Base-by-base conservation (phyloP, 2,797 vertebrate species). In the Otolemur crassicaudatus region DNA sequence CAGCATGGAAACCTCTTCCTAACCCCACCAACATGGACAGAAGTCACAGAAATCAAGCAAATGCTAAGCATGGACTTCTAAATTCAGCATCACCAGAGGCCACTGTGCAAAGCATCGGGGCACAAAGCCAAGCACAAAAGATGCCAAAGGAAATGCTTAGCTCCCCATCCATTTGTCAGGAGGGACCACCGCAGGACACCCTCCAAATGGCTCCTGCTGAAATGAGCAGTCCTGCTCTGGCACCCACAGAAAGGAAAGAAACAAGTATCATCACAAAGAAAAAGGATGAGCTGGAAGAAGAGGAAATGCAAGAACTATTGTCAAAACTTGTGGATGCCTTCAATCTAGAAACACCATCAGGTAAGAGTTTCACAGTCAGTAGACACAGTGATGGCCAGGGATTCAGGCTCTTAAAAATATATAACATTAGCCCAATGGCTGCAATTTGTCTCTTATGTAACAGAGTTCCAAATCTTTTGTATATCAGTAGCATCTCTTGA, bases 241-340 rank as follows among this genome's bases (percentile, higher is more conserved):
- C 31, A 58, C 3, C 58, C 8, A 16, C 3, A 20, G 72, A 84
- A 93, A 90, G 16, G 29, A 92, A 96, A 67, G 31, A 69, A 37
- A n/a, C 2, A 70, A 23, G n/a, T 67, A 53, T 79, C 29, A 75
- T 70, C 75, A 90, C 90, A 4, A 87, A 98, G 72, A 58, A 67
- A 79, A 70, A 93, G 4, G 90, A 86, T 65, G 83, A 91, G 46
- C 37, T 49, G 9, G 87, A 98, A 70, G 98, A 98, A 94, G 86
- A 97, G 22, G 97, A 98, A 88, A 95, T 99, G 23, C 98, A 98
- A 93, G 97, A 99, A 49, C 92, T 99, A 0, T 94, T 99, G 73
- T 98, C 98, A 77, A 98, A 97, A 96, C 98, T 99, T 94, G 98
- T 98, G 96, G 93, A 97, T n/a, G 93, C 88, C 2, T 98, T 99